phyloP scores from a whole-genome alignment of 2,888 invertebrate genomes.

The Pristionchus mayeri region DNA sequence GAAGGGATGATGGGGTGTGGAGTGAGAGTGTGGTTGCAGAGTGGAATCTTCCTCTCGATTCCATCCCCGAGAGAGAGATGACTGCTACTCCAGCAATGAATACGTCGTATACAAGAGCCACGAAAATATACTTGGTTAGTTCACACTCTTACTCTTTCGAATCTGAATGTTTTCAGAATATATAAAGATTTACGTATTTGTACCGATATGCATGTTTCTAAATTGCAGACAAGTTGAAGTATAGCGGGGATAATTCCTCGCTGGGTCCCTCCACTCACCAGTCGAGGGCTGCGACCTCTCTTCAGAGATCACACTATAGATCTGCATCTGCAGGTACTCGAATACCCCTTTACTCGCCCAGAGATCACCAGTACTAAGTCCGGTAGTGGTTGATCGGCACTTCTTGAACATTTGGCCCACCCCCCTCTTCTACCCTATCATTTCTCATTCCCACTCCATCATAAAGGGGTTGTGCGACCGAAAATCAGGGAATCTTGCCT shows the following conservation, averaged over 20 bases:
- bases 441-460: too few species aligned
- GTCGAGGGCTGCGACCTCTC: slow-evolving; percentile 11
- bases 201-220: neutral
- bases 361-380: too few species aligned
- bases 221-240: slow-evolving; percentile 9
- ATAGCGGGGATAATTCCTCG: slow-evolving; percentile 11
- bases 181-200: too few species aligned
- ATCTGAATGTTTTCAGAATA: too few species aligned
- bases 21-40: neutral
- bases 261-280: slow-evolving; percentile 23
- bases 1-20: neutral
- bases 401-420: too few species aligned
- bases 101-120: slow-evolving; percentile 47
- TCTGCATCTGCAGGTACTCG: slow-evolving; percentile 49
- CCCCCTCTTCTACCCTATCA: too few species aligned
- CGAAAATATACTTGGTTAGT: slow-evolving; percentile 37
- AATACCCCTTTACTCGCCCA: too few species aligned
- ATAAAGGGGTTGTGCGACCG: too few species aligned
- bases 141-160: neutral
- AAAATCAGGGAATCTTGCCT: too few species aligned
- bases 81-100: slow-evolving; percentile 47
- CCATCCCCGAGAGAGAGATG: slow-evolving; percentile 17
- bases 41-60: neutral
- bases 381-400: too few species aligned
- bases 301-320: slow-evolving; percentile 43